These are phyloP conservation scores for Blomia tropicalis DNA, from an alignment of 2,888 invertebrate genomes.

Conservation along the genomic window DNA sequence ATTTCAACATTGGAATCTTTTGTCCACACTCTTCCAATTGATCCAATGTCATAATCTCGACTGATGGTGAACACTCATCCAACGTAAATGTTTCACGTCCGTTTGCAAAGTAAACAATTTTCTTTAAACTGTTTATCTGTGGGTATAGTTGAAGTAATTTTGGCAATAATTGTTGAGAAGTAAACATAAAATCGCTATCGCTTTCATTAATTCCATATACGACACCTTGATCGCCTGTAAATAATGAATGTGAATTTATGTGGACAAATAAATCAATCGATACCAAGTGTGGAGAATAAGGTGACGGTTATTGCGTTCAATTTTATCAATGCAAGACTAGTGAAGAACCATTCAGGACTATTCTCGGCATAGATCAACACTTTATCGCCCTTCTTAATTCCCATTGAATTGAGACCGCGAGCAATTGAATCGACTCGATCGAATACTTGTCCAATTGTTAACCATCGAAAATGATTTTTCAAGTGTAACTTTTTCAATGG, in stretches of 20 bases:
- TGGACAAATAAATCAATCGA: background rate
- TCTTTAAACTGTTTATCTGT: background rate
- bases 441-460: conserved; percentile 10
- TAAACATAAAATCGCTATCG: conserved; percentile 12
- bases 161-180: background rate
- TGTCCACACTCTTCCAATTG: conserved; percentile 11
- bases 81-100: background rate
- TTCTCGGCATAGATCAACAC: conserved; percentile 22
- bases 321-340: conserved; percentile 10
- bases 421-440: conserved; percentile 20
- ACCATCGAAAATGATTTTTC: conserved; percentile 17
- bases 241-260: background rate
- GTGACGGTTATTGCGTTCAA: conserved; percentile 13
- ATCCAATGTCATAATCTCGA: conserved; percentile 10
- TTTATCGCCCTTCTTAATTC: conserved; percentile 20
- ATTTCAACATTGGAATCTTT: conserved; percentile 10
- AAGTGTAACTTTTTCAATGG: conserved; percentile 15
- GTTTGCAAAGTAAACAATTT: background rate
- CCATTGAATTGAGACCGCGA: conserved; percentile 9
- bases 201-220: conserved; percentile 21
- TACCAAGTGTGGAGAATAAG: conserved; percentile 21
- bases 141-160: background rate
- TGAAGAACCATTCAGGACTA: conserved; percentile 15
- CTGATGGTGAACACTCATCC: background rate
- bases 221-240: conserved; percentile 9